Evolutionary conservation across 2,888 invertebrate genomes (phyloP).

Genomic region (Cremastinae sp.): DNA sequence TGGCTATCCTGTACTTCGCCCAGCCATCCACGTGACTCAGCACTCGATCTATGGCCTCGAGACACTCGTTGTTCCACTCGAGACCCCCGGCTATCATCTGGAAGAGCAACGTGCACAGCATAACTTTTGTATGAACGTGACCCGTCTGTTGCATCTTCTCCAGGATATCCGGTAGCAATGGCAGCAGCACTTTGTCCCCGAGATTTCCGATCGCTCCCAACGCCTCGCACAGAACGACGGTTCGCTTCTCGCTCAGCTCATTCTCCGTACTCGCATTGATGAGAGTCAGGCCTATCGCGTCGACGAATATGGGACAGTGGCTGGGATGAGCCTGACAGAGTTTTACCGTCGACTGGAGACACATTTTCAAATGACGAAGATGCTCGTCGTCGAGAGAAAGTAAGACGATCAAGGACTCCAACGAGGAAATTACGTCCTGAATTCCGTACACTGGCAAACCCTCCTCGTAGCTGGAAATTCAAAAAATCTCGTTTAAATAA

Average conservation of each 20-base stretch:
- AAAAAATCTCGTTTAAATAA: constrained; percentile 5
- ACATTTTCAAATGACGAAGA: constrained; percentile 84
- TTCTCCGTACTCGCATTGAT: constrained; percentile 72
- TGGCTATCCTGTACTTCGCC: constrained; percentile 92
- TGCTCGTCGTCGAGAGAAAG: constrained; percentile 80
- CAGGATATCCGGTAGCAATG: constrained; percentile 83
- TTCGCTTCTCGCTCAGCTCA: constrained; percentile 72
- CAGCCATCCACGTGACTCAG: constrained; percentile 86
- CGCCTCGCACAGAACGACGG: constrained; percentile 86
- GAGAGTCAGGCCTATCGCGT: constrained; percentile 83
- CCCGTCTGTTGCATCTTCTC: constrained; percentile 79
- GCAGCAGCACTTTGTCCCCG: constrained; percentile 82
- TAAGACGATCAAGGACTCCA: constrained; percentile 86
- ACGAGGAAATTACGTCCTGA: constrained; percentile 84
- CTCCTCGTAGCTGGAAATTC: constrained; percentile 84
- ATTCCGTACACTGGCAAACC: constrained; percentile 84
- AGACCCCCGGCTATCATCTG: constrained; percentile 89
- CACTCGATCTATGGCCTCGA: constrained; percentile 83
- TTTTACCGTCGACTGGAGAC: constrained; percentile 87
- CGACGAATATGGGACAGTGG: constrained; percentile 85
- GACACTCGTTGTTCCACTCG: constrained; percentile 85
- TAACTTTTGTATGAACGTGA: constrained; percentile 81
- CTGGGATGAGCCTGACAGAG: constrained; percentile 85
- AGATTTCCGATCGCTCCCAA: constrained; percentile 88
- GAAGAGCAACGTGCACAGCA: constrained; percentile 91